phyloP scores from a whole-genome alignment of 1,140 invertebrate species.

The Sinella curviseta region DNA sequence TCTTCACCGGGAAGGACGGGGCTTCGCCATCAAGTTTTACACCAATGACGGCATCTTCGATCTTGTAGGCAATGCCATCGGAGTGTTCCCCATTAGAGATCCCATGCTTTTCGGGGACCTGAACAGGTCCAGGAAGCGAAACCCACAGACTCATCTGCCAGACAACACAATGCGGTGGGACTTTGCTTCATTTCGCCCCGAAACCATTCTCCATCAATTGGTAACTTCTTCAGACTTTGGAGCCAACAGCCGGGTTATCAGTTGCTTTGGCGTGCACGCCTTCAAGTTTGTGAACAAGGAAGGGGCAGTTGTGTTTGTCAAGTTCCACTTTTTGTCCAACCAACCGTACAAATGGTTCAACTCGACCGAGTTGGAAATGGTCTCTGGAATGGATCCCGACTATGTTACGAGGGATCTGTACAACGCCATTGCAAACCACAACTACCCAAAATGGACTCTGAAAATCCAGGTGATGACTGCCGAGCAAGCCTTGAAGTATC shows the following conservation, averaged over 20 bases:
- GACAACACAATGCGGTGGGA: slow-evolving; percentile 62
- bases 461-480: slow-evolving; percentile 20
- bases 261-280: slow-evolving; percentile 70
- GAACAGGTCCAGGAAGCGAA: slow-evolving; percentile 64
- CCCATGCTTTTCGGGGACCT: slow-evolving; percentile 25
- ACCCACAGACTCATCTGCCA: slow-evolving; percentile 68
- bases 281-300: slow-evolving; percentile 58
- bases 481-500: slow-evolving; percentile 9
- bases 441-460: slow-evolving; percentile 8
- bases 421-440: neutral
- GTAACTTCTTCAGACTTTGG: slow-evolving; percentile 62
- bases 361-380: neutral
- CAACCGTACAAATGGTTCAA: slow-evolving; percentile 3
- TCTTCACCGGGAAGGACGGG: slow-evolving; percentile 40
- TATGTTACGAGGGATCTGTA: neutral
- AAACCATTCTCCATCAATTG: slow-evolving; percentile 60
- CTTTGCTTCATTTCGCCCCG: slow-evolving; percentile 61
- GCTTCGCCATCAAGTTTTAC: slow-evolving; percentile 26
- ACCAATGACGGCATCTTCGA: slow-evolving; percentile 15
- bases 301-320: neutral
- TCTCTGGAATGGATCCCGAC: slow-evolving; percentile 11
- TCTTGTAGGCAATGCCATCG: neutral
- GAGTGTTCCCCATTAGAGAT: slow-evolving; percentile 15
- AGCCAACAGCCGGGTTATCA: slow-evolving; percentile 63
- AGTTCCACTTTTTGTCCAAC: neutral